A percentile compares a stretch with the other conserved stretches of the same genome.
Conservation (phyloP, 2,113 vertebrate genomes). For the Xerus inauris region DNA sequence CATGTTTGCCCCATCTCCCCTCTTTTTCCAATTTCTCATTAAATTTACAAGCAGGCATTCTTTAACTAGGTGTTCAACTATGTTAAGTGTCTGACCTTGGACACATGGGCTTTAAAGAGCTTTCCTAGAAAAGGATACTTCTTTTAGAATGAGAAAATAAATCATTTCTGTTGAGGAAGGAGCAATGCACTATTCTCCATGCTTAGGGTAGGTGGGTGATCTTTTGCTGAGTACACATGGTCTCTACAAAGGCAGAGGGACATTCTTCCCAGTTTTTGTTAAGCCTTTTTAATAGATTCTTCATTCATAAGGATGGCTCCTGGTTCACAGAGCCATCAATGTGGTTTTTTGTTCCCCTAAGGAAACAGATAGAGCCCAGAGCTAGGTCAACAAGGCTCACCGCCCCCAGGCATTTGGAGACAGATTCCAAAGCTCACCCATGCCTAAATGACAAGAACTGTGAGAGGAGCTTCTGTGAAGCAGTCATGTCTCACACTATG, state of each 20-base stretch:
- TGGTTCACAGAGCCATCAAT: neutral
- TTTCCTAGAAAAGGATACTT: neutral
- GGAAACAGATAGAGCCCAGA: neutral
- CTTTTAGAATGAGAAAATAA: neutral
- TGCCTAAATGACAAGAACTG: neutral
- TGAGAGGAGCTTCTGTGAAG: neutral
- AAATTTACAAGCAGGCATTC: neutral
- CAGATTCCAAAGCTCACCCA: neutral
- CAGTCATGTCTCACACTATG: neutral
- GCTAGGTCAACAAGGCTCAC: neutral
- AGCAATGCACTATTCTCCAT: neutral
- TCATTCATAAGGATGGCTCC: neutral
- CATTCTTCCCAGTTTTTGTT: neutral
- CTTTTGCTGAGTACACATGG: neutral
- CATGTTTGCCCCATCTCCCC: fast-evolving
- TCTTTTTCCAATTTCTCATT: neutral
- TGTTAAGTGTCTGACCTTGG: neutral
- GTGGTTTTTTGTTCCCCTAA: too few species aligned
- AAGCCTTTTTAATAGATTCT: neutral
- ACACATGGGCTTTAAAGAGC: neutral
- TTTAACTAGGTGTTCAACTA: neutral
- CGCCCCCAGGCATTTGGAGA: neutral
- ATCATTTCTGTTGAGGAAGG: neutral
- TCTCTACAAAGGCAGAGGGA: neutral
- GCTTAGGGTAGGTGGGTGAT: neutral